These are phyloP conservation scores for Lypha dubia DNA, from an alignment of 2,888 invertebrate species.

Conservation along the genomic window DNA sequence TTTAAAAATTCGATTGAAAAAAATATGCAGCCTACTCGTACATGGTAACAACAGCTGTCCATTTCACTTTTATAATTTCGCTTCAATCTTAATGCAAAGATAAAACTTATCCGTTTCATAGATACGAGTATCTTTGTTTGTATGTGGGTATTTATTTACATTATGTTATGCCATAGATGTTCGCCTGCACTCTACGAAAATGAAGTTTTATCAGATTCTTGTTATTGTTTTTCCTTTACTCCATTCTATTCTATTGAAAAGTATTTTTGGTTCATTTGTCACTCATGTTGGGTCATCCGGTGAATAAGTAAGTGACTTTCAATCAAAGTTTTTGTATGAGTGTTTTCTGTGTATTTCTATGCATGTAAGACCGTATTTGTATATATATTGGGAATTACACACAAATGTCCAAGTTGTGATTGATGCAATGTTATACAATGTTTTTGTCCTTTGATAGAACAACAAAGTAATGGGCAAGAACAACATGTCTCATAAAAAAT, in stretches of 20 bases:
- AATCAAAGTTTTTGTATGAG: background rate
- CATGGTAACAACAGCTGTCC: too few species aligned
- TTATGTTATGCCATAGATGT: background rate
- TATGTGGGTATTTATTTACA: background rate
- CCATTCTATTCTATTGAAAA: background rate
- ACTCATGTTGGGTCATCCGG: background rate
- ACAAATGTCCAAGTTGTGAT: constrained; percentile 45
- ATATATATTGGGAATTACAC: constrained; percentile 17
- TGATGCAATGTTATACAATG: constrained; percentile 31
- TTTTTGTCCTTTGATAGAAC: constrained; percentile 5
- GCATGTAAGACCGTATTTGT: background rate
- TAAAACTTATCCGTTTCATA: background rate
- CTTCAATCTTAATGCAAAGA: background rate
- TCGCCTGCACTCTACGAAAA: background rate
- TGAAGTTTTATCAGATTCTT: background rate
- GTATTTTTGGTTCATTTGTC: constrained; percentile 36
- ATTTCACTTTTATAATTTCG: background rate
- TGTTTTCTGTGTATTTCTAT: background rate
- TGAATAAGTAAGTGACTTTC: constrained; percentile 5
- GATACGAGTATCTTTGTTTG: too few species aligned
- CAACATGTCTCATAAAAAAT: background rate
- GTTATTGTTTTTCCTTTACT: constrained; percentile 17
- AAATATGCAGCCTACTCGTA: background rate
- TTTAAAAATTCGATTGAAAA: too few species aligned
- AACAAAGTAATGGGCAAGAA: constrained; percentile 2